A percentile compares a stretch with the other conserved stretches of the same genome.
phyloP scores from a whole-genome alignment of 2,888 invertebrate species.

The Caenorhabditis uteleia region DNA sequence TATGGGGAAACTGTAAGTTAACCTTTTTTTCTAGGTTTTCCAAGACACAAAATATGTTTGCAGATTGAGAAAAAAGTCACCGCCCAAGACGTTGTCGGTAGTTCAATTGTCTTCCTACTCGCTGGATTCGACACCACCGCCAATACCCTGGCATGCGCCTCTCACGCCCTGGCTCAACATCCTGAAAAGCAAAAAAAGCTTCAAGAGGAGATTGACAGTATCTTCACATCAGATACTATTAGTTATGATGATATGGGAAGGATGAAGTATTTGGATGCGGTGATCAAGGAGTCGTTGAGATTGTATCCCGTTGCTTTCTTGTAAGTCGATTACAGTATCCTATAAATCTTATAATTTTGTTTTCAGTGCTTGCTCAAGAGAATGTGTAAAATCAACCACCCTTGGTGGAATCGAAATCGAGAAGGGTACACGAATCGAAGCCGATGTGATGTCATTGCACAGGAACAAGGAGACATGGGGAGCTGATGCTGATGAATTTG shows the following conservation, averaged over 20 bases:
- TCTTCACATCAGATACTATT: conserved; percentile 20
- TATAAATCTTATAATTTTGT: too few relatives aligned
- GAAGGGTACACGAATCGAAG: conserved; percentile 52
- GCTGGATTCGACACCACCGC: conserved; percentile 73
- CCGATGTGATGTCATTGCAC: conserved; percentile 60
- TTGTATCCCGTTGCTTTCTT: conserved; percentile 57
- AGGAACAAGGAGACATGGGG: conserved; percentile 61
- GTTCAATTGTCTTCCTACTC: conserved; percentile 59
- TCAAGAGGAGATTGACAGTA: conserved; percentile 51
- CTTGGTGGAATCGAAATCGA: conserved; percentile 50
- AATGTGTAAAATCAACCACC: conserved; percentile 50
- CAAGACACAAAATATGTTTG: not conserved
- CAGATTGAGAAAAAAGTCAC: conserved; percentile 50
- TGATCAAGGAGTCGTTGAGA: conserved; percentile 60
- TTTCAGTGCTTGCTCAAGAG: conserved; percentile 48
- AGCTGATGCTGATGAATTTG: conserved; percentile 59
- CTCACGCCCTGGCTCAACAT: conserved; percentile 71
- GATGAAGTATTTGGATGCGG: conserved; percentile 56
- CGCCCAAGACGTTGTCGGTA: conserved; percentile 53
- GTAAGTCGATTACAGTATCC: conserved; percentile 44
- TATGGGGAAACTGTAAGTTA: conserved; percentile 5
- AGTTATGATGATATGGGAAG: conserved; percentile 54
- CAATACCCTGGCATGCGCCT: conserved; percentile 71
- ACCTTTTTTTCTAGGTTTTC: not conserved
- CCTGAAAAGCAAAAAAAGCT: conserved; percentile 40